phyloP scores from a whole-genome alignment of 2,113 vertebrate species.

The Cochlearius cochlearius region DNA sequence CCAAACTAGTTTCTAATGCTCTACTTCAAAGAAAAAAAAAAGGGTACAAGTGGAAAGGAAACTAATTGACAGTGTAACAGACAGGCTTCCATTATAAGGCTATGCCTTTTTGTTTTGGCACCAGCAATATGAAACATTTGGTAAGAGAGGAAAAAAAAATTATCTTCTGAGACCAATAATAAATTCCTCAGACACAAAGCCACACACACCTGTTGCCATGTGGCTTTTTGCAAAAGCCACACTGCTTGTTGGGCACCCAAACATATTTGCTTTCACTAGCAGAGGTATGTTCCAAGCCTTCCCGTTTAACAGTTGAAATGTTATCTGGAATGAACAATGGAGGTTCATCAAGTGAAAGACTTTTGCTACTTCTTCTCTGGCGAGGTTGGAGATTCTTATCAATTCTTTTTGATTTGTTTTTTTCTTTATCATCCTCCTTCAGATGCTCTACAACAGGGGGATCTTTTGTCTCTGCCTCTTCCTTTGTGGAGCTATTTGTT shows the following conservation, averaged over 20 bases:
- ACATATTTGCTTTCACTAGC: constrained; percentile 76
- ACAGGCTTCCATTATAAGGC: background rate
- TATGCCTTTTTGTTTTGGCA: background rate
- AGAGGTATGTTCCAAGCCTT: constrained; percentile 80
- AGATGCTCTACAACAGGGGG: constrained; percentile 27
- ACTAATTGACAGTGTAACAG: background rate
- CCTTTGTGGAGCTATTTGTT: constrained; percentile 63
- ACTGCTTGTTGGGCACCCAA: constrained; percentile 94
- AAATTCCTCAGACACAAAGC: background rate
- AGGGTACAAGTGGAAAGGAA: background rate
- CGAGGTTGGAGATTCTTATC: constrained; percentile 84
- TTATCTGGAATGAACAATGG: constrained; percentile 96
- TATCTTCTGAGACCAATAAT: background rate
- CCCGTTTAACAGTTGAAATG: constrained; percentile 88
- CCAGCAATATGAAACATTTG: background rate
- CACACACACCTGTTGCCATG: constrained; percentile 92
- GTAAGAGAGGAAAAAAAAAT: background rate
- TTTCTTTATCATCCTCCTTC: constrained; percentile 86
- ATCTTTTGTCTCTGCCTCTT: constrained; percentile 72
- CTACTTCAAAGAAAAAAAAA: background rate
- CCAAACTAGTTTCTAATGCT: background rate
- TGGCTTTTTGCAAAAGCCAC: constrained; percentile 93
- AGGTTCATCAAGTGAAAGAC: constrained; percentile 93
- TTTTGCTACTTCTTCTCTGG: constrained; percentile 85
- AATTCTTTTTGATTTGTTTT: constrained; percentile 81